These are phyloP conservation scores for Thinocorus orbignyianus DNA, from an alignment of 2,113 vertebrate species.

Conservation along the genomic window DNA sequence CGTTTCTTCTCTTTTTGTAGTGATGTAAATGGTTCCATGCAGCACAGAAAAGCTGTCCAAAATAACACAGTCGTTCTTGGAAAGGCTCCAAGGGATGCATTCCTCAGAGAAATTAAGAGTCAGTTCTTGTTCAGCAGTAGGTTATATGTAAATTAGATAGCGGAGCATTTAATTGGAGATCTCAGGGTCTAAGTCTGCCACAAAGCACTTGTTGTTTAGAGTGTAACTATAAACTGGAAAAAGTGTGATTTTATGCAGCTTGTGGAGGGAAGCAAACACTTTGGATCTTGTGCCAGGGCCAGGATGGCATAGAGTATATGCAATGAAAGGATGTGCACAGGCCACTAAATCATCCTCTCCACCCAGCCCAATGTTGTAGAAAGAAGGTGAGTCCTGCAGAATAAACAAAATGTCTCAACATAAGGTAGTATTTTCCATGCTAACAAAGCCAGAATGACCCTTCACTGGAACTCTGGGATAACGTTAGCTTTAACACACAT, in stretches of 20 bases:
- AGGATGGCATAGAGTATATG: too few species aligned
- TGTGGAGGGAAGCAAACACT: conserved; percentile 33
- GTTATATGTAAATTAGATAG: neutral
- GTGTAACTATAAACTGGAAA: neutral
- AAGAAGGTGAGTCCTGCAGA: too few species aligned
- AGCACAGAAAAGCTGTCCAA: neutral
- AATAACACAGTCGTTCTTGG: neutral
- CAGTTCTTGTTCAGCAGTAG: neutral
- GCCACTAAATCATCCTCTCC: too few species aligned
- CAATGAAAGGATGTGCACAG: too few species aligned
- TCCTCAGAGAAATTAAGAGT: neutral
- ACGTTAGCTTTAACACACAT: neutral
- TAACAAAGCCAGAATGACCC: neutral
- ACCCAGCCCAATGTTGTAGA: too few species aligned
- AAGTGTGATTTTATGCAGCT: neutral
- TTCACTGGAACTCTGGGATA: neutral
- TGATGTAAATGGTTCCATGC: neutral
- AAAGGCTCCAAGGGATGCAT: neutral
- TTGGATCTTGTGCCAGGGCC: neutral
- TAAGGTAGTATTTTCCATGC: neutral
- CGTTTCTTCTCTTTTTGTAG: neutral
- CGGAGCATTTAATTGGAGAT: neutral
- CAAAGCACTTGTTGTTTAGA: neutral
- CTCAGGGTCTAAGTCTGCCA: neutral
- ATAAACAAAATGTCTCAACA: neutral